Evolutionary conservation across 2,888 invertebrate genomes (phyloP).

Genomic region (Rotaria sp.): DNA sequence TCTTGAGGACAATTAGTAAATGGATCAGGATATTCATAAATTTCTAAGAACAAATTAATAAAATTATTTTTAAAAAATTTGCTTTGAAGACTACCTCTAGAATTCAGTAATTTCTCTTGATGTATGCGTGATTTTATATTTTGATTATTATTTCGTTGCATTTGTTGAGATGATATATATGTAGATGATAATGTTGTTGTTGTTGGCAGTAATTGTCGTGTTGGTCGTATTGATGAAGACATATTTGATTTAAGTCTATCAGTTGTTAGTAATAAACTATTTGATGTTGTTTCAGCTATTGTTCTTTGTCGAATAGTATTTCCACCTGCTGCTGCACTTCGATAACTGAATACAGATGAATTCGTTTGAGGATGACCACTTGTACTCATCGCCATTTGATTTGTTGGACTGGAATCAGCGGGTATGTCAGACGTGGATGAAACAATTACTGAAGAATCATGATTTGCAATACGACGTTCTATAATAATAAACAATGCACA

Average conservation of each 20-base stretch:
- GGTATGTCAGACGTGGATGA: not conserved
- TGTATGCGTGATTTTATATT: not conserved
- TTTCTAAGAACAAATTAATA: not conserved
- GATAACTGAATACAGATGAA: not conserved
- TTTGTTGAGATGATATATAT: not conserved
- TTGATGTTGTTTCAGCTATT: not conserved
- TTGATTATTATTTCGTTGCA: not conserved
- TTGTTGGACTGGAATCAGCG: not conserved
- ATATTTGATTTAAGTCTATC: not conserved
- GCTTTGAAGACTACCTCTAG: not conserved
- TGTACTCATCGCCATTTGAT: not conserved
- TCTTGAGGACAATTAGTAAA: slow-evolving; percentile 16
- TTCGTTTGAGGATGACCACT: not conserved
- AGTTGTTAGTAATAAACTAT: not conserved
- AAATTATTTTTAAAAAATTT: not conserved
- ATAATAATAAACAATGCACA: not conserved
- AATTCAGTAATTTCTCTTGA: not conserved
- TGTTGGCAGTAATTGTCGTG: not conserved
- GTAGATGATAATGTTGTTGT: not conserved
- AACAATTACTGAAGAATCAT: not conserved
- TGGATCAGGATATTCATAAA: slow-evolving; percentile 12
- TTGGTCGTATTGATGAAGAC: not conserved
- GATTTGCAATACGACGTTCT: not conserved
- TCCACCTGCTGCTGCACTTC: not conserved
- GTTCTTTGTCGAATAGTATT: not conserved